Conservation (phyloP, 1,140 invertebrate genomes). For the Neodiprion fabricii region DNA sequence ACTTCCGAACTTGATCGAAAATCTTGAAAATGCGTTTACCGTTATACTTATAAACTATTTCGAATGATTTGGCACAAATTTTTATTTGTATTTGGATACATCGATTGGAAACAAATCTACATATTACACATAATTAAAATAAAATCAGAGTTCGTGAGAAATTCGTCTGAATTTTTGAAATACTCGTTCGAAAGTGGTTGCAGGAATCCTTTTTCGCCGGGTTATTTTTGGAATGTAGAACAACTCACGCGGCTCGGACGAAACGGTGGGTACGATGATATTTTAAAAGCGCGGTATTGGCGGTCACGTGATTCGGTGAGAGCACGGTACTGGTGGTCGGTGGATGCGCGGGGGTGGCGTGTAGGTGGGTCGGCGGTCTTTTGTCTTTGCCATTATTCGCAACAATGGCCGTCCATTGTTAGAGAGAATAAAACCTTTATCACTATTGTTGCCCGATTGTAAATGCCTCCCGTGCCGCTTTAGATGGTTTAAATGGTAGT, state of each 20-base stretch:
- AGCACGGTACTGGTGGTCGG: neutral
- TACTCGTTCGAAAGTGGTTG: no score
- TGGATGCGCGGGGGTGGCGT: neutral
- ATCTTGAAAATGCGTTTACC: no score
- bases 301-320: neutral
- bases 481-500: slow-evolving; percentile 5
- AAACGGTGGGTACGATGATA: neutral
- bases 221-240: neutral
- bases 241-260: neutral
- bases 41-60: no score
- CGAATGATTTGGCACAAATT: no score
- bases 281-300: slow-evolving; percentile 1
- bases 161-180: no score
- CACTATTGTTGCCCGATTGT: slow-evolving; percentile 7
- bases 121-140: no score
- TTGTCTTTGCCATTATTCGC: slow-evolving; percentile 7
- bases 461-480: neutral
- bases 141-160: no score
- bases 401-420: neutral
- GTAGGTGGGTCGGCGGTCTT: neutral
- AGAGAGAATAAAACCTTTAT: slow-evolving; percentile 7
- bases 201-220: no score
- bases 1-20: no score
- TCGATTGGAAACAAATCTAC: no score
- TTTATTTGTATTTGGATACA: no score